These are phyloP conservation scores for Eonycteris spelaea DNA, from an alignment of 2,113 vertebrate genomes.

Conservation along the genomic window DNA sequence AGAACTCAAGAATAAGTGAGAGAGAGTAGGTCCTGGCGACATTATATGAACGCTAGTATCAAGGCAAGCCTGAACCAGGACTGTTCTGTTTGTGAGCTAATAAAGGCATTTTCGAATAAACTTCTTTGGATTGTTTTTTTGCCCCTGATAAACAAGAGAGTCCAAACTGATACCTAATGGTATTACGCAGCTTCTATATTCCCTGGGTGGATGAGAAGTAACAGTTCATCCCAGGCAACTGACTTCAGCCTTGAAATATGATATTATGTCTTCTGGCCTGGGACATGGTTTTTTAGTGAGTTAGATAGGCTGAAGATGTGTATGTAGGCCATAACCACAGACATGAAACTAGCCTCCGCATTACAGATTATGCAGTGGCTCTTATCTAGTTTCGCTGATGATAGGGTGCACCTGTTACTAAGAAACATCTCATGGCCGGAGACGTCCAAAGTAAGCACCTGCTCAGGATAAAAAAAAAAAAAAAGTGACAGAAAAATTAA, in stretches of 20 bases:
- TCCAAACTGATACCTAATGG: neutral
- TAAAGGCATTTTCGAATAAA: neutral
- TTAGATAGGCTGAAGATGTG: neutral
- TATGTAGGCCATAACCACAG: neutral
- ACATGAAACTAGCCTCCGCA: neutral
- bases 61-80: neutral
- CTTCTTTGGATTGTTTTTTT: neutral
- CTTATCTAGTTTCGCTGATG: constrained; percentile 14
- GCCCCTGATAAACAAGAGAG: neutral
- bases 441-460: neutral
- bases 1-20: neutral
- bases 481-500: neutral
- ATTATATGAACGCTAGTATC: neutral
- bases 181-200: neutral
- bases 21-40: neutral
- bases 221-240: neutral
- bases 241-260: constrained; percentile 17
- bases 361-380: neutral
- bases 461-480: neutral
- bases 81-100: neutral
- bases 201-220: neutral
- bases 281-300: neutral
- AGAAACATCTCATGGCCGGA: neutral
- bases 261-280: neutral
- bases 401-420: neutral